Base-by-base conservation (phyloP, 1,140 invertebrate genomes). In the Tetramorium alpestre region DNA sequence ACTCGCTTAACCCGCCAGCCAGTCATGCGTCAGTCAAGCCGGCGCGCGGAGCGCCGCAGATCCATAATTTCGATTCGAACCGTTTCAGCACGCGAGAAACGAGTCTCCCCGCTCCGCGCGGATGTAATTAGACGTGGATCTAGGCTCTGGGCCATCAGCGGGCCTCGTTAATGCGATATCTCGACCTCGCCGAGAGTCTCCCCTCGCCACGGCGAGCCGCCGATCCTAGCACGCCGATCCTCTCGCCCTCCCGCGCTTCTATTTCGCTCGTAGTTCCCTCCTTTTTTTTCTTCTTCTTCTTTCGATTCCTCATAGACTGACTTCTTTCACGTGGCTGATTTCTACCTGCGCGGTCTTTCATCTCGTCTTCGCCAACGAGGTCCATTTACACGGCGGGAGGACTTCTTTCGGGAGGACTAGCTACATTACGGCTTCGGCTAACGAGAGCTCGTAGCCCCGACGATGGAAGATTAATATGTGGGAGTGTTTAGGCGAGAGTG, bases 1-100 rank as follows among this genome's bases (percentile, higher is more conserved):
- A 94, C 92, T 94, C 90, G 91, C 88, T 93, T 93, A 94, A 94
- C 92, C 91, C 92, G 92, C 87, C 65, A 92, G 89, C 92, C 90
- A 88, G 90, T 90, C 87, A 84, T 75, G 76, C 89, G 89, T 91
- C 90, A 91, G 84, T 91, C 84, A 91, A 77, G 44, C 87, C 87
- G 87, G 87, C 60, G 84, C 80, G 47, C 75, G 51, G 78, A 86
- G 51, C 28, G 88, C 75, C 56, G 90, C 91, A 89, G 91, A 92
- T 94, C 92, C 90, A 89, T 91, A 94, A 94, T 94, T 94, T 92
- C 85, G 91, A 93, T 77, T 89, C 86, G 84, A 89, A 92, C 38
- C 80, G 90, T 56, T 82, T 86, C 47, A 88, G 73, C 94, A 94
- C 94, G 93, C 94, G 93, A 94, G 93, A 90, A 92, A 93, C 92